Conservation (phyloP, 2,113 vertebrate species). For the Rostratula benghalensis region DNA sequence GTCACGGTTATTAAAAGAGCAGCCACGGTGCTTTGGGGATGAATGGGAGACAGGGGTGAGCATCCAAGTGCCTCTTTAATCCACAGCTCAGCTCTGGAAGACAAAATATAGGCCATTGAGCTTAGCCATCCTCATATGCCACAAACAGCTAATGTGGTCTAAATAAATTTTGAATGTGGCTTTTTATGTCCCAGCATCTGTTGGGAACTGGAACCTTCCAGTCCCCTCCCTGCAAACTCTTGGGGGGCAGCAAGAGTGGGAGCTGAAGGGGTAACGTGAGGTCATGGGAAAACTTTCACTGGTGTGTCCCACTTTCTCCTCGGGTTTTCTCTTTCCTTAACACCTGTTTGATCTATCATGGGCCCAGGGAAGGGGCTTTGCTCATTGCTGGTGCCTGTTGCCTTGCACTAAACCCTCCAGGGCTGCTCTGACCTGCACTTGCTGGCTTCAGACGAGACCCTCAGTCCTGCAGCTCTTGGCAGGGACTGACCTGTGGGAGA, state of each 20-base stretch:
- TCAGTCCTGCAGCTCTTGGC: neutral
- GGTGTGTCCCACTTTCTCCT: neutral
- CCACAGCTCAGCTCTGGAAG: neutral
- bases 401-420: neutral
- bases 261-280: neutral
- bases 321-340: neutral
- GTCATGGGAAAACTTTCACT: neutral
- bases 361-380: neutral
- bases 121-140: neutral
- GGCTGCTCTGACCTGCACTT: neutral
- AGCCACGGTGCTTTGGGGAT: neutral
- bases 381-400: neutral
- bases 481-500: fast-evolving
- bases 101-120: neutral
- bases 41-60: neutral
- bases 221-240: neutral
- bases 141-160: neutral
- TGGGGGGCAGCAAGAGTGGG: neutral
- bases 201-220: neutral
- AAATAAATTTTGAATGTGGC: neutral
- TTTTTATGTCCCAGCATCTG: neutral
- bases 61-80: neutral
- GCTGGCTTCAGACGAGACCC: neutral
- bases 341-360: neutral
- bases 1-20: neutral